A percentile compares a stretch with the other conserved stretches of the same genome.
Conservation (phyloP, 2,797 vertebrate genomes). For the Lepilemur septentrionalis region DNA sequence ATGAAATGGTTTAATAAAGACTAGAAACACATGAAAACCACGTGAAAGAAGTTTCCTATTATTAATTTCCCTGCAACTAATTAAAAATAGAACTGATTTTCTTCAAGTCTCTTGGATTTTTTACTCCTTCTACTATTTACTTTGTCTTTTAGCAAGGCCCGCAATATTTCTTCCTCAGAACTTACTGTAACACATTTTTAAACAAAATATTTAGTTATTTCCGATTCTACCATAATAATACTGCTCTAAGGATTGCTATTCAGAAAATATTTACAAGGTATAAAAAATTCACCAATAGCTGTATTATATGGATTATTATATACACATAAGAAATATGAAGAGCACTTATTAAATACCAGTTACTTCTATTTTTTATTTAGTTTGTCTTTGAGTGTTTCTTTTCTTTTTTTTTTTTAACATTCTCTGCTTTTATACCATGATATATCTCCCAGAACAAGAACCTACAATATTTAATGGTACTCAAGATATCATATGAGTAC, state of each 20-base stretch:
- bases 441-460: background rate
- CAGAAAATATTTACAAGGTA: slow-evolving; percentile 8
- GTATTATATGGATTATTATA: background rate
- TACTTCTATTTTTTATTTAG: background rate
- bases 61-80: background rate
- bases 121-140: slow-evolving; percentile 12
- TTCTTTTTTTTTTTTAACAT: background rate
- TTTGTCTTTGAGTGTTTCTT: background rate
- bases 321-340: background rate
- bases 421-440: background rate
- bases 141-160: background rate
- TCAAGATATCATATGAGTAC: background rate
- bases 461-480: background rate
- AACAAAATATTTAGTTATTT: slow-evolving; percentile 35
- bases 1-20: background rate
- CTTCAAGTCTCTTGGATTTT: background rate
- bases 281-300: slow-evolving; percentile 41
- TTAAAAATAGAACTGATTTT: slow-evolving; percentile 1
- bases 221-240: slow-evolving; percentile 6
- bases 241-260: background rate
- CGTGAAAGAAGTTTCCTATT: background rate
- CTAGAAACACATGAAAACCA: background rate
- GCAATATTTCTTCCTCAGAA: background rate
- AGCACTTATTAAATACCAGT: background rate
- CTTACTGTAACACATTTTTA: slow-evolving; percentile 47